Percentiles rank a stretch among this genome's conserved stretches.
phyloP scores from a whole-genome alignment of 2,888 invertebrate species.

The Meghimatium bilineatum region DNA sequence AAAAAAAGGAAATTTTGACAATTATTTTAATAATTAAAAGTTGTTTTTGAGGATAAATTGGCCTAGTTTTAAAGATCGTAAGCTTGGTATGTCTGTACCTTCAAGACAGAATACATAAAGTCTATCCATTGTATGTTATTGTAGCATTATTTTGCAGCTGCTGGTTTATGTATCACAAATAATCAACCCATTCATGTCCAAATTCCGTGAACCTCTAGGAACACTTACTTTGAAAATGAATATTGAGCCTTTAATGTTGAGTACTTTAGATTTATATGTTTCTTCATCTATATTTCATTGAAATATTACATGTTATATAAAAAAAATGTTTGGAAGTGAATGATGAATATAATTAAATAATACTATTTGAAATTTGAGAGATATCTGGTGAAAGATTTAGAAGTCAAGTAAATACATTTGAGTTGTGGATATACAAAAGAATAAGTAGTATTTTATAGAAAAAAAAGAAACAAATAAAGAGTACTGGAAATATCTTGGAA shows the following conservation, averaged over 20 bases:
- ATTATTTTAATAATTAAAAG: too few species aligned
- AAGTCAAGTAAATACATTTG: too few species aligned
- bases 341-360: too few species aligned
- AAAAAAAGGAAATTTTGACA: too few species aligned
- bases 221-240: not conserved
- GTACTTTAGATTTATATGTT: not conserved
- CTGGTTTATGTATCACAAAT: not conserved
- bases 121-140: not conserved
- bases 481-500: too few species aligned
- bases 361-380: too few species aligned
- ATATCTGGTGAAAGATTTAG: too few species aligned
- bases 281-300: too few species aligned
- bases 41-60: not conserved
- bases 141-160: not conserved
- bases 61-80: not conserved
- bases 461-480: too few species aligned
- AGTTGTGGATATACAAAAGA: too few species aligned
- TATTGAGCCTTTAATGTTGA: not conserved
- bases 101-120: not conserved
- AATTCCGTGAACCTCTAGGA: not conserved
- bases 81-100: not conserved
- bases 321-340: too few species aligned
- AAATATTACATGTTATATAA: not conserved
- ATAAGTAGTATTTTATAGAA: too few species aligned
- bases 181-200: not conserved